Base-by-base conservation (phyloP, 2,888 invertebrate genomes). In the Erebia palarica region DNA sequence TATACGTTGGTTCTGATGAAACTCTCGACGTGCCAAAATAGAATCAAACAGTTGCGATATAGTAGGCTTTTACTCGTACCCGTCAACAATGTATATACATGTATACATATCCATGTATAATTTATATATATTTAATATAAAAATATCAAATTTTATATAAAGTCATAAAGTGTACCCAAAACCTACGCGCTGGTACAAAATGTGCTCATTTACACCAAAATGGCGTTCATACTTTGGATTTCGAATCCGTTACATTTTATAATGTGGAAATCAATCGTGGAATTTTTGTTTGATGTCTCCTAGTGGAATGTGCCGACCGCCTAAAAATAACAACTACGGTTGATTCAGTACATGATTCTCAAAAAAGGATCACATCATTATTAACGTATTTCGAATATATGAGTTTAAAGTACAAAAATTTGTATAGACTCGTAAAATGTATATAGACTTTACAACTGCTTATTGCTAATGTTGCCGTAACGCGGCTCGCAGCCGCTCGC, bases 111-210 rank as follows among this genome's bases (percentile, higher is more conserved):
- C 86, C 91, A 92, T 92, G 92, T 92, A 92, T 92, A 92, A 91
- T 92, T 92, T 92, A 92, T 92, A 92, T 92, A 92, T 92, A 92
- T 92, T 91, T 89, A 92, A 91, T 92, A 92, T 90, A 93, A 93
- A 93, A 93, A 93, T 92, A 92, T 92, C 86, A 92, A 92, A 92
- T 92, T 93, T 93, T 86, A 92, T 93, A 92, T 92, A 93, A 93
- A 93, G 92, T 92, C 92, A 92, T 92, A 93, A 93, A 93, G 91
- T 92, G 93, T 93, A 93, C 93, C 93, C 93, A 93, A 93, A 93
- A 92, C 92, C 92, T 93, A 93, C 92, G 90, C 90, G 91, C 89
- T 92, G 92, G 92, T 92, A 92, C 92, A 90, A 91, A 90, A 91
- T 87, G 91, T 90, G 88, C 83, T 86, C 83, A 78, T 78, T 81